Evolutionary conservation across 2,113 vertebrate species (phyloP), one percentile per base, ranked within the genome.

Genomic region (Corythoichthys intestinalis): DNA sequence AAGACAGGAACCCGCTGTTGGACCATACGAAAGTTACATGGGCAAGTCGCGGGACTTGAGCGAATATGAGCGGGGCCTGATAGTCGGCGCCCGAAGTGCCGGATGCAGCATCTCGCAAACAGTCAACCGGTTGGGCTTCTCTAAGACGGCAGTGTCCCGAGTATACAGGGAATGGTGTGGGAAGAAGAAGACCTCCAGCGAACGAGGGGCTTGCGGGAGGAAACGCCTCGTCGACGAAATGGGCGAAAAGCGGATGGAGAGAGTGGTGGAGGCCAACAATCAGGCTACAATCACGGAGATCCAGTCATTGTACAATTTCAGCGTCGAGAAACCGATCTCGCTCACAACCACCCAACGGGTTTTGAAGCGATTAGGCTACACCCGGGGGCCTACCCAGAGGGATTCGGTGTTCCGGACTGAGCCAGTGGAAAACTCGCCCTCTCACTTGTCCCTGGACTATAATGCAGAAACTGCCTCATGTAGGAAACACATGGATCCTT

Each of bases 351-450:
- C 80, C 44, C 73, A 73, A 48, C 13, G 80, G 60, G 75, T 73
- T 54, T 4, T 82, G 38, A 78, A 78, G 73, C 37, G 76, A 38
- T 67, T 82, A 7, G 76, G 80, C 1, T 82, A 82, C 70, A 73
- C 56, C 20, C 49, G 48, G 66, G 75, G 11, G 50, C 20, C 38
- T 20, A 57, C 57, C 41, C 69, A 41, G 2, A 62, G 63, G 20
- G 69, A 72, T 0, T 12, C 63, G 0, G 63, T 67, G 0, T 17
- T 62, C 2, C 57, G 47, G 65, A 67, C 68, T 28, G 74, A 69
- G 4, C 10, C 73, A 0, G 50, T 66, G 0, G 65, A 13, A 56
- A 67, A 75, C 68, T 41, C 67, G 1, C 54, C 70, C 2, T 41
- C 65, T 2, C 46, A 56, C 0, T 53, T 63, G 9, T 9, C 47